Evolutionary conservation across 2,797 vertebrate genomes (phyloP).

Genomic region (Heliangelus exortis): DNA sequence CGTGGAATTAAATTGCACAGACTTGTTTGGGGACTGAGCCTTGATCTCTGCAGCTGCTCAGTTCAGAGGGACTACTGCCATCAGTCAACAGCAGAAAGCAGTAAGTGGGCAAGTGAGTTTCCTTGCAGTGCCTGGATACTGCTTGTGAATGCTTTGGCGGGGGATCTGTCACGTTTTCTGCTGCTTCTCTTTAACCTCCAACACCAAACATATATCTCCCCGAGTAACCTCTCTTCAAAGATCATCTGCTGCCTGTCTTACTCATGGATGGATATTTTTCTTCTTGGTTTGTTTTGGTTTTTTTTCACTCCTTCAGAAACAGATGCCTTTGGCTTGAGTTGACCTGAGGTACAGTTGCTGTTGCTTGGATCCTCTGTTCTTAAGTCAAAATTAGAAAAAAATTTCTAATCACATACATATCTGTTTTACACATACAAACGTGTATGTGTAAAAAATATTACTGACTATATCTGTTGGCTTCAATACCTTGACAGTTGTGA

Average conservation of each 20-base stretch:
- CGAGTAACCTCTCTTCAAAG: background rate
- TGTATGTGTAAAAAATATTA: background rate
- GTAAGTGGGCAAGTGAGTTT: background rate
- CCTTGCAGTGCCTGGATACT: background rate
- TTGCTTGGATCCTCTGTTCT: background rate
- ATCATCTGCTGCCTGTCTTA: fast-evolving
- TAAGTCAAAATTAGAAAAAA: background rate
- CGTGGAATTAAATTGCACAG: background rate
- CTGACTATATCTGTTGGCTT: background rate
- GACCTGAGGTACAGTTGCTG: background rate
- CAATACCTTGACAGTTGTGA: background rate
- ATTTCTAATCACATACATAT: too few species aligned
- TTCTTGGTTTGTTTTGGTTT: background rate
- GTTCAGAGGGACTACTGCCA: background rate
- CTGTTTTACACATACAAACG: background rate
- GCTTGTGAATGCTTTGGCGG: background rate
- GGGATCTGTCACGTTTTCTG: background rate
- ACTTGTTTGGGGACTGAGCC: background rate
- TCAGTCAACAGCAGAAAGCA: background rate
- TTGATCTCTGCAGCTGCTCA: background rate
- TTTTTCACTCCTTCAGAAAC: background rate
- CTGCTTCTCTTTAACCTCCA: background rate
- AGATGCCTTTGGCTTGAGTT: background rate
- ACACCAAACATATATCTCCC: background rate
- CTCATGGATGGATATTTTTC: background rate